Conservation (phyloP, 2,113 vertebrate species). For the Catagonus wagneri region DNA sequence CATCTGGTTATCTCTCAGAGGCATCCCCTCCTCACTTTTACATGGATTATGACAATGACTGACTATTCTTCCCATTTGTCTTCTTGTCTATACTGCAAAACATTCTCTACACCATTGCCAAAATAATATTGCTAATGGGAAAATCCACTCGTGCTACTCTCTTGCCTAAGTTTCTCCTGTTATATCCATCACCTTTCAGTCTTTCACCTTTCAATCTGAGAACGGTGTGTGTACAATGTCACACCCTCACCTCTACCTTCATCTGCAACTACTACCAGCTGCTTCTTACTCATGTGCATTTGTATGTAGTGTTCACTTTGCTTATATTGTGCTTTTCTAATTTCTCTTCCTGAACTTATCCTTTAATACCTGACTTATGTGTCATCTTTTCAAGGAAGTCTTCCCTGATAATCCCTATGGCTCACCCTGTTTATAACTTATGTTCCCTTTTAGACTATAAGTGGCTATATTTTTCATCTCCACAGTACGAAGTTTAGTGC, state of each 20-base stretch:
- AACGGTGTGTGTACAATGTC: neutral
- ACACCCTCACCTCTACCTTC: neutral
- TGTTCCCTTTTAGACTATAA: neutral
- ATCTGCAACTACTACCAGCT: neutral
- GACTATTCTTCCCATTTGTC: slow-evolving; percentile 11
- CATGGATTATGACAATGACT: neutral
- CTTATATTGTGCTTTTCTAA: neutral
- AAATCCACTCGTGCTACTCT: slow-evolving; percentile 10
- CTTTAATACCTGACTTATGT: neutral
- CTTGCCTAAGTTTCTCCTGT: slow-evolving; percentile 35
- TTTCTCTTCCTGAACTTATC: neutral
- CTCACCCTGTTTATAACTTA: neutral
- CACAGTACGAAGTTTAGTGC: neutral
- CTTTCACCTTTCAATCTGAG: neutral
- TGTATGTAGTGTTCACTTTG: neutral
- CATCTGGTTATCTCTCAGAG: slow-evolving; percentile 16
- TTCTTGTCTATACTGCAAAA: slow-evolving; percentile 12
- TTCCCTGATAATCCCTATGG: neutral
- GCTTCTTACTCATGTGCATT: neutral
- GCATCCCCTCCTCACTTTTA: neutral
- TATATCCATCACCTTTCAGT: neutral
- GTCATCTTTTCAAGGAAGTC: slow-evolving; percentile 9
- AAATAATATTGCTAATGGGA: slow-evolving; percentile 27
- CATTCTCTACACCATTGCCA: neutral
- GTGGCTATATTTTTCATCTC: neutral